phyloP scores from a whole-genome alignment of 2,888 invertebrate genomes.

The Muschampia plurimacula region DNA sequence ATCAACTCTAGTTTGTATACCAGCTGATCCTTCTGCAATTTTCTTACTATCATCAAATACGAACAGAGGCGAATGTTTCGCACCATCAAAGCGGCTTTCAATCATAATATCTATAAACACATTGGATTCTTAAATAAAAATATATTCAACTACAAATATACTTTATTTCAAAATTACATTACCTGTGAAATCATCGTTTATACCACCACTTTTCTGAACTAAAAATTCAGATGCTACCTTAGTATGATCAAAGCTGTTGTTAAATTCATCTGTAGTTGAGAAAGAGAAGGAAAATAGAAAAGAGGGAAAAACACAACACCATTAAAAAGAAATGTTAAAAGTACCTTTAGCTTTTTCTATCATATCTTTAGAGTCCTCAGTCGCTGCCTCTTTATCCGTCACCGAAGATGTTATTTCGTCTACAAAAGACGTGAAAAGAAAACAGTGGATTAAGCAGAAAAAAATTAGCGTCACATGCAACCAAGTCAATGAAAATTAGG shows the following conservation, averaged over 20 bases:
- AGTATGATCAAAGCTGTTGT: conserved; percentile 40
- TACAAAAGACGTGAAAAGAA: conserved; percentile 45
- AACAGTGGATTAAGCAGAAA: conserved; percentile 43
- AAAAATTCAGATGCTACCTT: conserved; percentile 33
- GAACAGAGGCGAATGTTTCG: conserved; percentile 49
- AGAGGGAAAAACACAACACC: conserved; percentile 31
- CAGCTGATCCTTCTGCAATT: conserved; percentile 51
- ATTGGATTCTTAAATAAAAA: conserved; percentile 3
- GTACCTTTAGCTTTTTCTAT: conserved; percentile 49
- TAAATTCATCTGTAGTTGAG: conserved; percentile 46
- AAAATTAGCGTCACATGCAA: conserved; percentile 53
- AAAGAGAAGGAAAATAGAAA: conserved; percentile 44
- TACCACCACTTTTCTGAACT: conserved; percentile 42
- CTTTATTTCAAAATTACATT: conserved; percentile 34
- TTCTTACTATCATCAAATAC: conserved; percentile 46
- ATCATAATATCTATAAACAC: conserved; percentile 54
- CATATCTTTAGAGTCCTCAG: conserved; percentile 53
- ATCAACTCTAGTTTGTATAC: conserved; percentile 48
- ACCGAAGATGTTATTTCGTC: conserved; percentile 48
- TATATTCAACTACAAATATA: background rate
- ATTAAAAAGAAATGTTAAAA: conserved; percentile 37
- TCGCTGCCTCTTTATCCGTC: conserved; percentile 47
- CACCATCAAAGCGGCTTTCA: conserved; percentile 49
- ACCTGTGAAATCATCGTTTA: conserved; percentile 48
- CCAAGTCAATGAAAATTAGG: conserved; percentile 41